Percentiles rank a stretch among this genome's conserved stretches.
phyloP scores from a whole-genome alignment of 2,888 invertebrate genomes.

The Himalopsyche kuldschensis region DNA sequence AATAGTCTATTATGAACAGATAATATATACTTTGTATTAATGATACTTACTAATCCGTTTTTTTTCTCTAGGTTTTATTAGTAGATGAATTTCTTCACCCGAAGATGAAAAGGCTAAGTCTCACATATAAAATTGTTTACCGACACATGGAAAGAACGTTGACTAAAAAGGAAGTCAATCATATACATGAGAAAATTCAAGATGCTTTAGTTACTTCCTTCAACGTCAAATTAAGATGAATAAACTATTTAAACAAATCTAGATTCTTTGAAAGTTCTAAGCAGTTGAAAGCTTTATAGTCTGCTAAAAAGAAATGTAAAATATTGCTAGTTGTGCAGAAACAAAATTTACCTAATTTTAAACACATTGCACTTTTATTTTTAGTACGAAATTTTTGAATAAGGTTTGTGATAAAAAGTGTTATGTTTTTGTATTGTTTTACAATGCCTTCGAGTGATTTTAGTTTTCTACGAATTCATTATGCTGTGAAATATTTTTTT shows the following conservation, averaged over 20 bases:
- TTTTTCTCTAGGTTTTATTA: slow-evolving; percentile 66
- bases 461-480: no score
- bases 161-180: slow-evolving; percentile 83
- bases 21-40: neutral
- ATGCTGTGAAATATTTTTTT: no score
- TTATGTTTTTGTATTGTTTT: no score
- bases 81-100: slow-evolving; percentile 88
- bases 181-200: slow-evolving; percentile 77
- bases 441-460: no score
- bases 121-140: slow-evolving; percentile 91
- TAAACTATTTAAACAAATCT: neutral
- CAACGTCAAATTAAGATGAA: slow-evolving; percentile 52
- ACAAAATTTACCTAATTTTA: no score
- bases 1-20: neutral
- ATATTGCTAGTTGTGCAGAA: no score
- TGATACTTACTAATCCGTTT: neutral
- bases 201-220: slow-evolving; percentile 55
- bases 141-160: slow-evolving; percentile 90
- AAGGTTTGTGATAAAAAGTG: no score
- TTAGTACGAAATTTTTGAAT: no score
- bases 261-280: no score
- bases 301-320: no score
- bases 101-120: slow-evolving; percentile 78
- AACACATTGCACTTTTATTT: no score
- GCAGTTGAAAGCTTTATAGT: no score